Conservation (phyloP, 2,113 vertebrate genomes). For the Glaucomys volans region DNA sequence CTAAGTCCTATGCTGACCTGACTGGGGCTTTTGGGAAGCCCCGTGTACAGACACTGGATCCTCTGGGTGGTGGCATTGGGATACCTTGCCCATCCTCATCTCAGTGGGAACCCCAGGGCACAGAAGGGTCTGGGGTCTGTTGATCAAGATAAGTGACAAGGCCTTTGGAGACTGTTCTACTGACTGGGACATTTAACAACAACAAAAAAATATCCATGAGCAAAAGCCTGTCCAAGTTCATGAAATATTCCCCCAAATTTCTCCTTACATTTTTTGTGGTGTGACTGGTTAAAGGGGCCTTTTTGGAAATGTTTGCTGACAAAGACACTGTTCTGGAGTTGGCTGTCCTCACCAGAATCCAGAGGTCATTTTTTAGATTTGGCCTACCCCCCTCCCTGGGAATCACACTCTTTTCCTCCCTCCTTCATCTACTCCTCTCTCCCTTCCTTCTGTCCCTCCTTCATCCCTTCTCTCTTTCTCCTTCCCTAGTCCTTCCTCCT, state of each 20-base stretch:
- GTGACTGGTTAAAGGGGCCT: not conserved
- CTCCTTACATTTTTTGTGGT: not conserved
- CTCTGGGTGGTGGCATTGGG: fast-evolving
- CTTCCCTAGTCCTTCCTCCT: too few species aligned
- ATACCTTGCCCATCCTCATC: fast-evolving
- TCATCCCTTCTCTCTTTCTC: too few species aligned
- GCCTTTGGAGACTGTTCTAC: not conserved
- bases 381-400: fast-evolving
- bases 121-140: not conserved
- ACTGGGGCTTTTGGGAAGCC: too few species aligned
- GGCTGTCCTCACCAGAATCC: not conserved
- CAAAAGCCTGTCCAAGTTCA: not conserved
- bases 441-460: too few species aligned
- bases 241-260: not conserved
- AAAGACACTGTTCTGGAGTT: not conserved
- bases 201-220: not conserved
- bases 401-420: fast-evolving
- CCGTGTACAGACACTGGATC: fast-evolving
- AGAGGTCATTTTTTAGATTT: fast-evolving
- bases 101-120: not conserved
- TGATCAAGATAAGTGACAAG: not conserved
- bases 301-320: not conserved
- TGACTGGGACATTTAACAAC: not conserved
- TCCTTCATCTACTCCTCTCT: not conserved
- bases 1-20: not conserved